Base-by-base conservation (phyloP, 2,888 invertebrate genomes). In the Thymelicus sylvestris region DNA sequence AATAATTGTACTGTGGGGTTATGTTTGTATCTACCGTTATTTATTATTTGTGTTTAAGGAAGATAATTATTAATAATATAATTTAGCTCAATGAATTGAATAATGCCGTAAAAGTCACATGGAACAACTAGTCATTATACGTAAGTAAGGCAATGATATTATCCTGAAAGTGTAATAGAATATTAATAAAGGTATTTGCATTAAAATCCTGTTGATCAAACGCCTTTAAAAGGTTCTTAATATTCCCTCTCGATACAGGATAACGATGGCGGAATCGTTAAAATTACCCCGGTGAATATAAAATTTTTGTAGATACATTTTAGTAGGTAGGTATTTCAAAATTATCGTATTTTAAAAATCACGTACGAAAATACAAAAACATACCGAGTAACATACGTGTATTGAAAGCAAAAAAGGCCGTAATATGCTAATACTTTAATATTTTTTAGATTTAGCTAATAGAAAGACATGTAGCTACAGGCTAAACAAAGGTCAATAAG, bases 161-260 rank as follows among this genome's bases (percentile, higher is more conserved):
- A 41, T 12, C 39, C 19, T 61, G 60, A 50, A 48, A 48, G 48
- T 69, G 63, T 64, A 15, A 63, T 47, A 69, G 68, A 68, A 68
- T 67, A 52, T 68, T 69, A 64, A 69, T 64, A 69, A 48, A 63
- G 41, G 5, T 19, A 63, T 44, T 19, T 44, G 44, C 62, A 55
- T 68, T 55, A 67, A 73, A 68, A 73, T 71, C 60, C 62, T 66
- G 64, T 59, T 59, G 69, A 59, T 67, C 62, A 48, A 66, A 61
- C 47, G 69, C 61, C 65, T 24, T 41, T 74, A 74, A 74, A 55
- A 73, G 74, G 73, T 74, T 48, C 67, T 74, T 74, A 74, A 71
- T 74, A 73, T 74, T 74, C 74, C 50, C 44, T 31, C 57, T 19
- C 71, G 47, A 72, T 48, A 62, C 66, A 41, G 57, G 57, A 4